These are phyloP conservation scores for Hipparchia semele DNA, from an alignment of 2,888 invertebrate genomes.

Conservation along the genomic window DNA sequence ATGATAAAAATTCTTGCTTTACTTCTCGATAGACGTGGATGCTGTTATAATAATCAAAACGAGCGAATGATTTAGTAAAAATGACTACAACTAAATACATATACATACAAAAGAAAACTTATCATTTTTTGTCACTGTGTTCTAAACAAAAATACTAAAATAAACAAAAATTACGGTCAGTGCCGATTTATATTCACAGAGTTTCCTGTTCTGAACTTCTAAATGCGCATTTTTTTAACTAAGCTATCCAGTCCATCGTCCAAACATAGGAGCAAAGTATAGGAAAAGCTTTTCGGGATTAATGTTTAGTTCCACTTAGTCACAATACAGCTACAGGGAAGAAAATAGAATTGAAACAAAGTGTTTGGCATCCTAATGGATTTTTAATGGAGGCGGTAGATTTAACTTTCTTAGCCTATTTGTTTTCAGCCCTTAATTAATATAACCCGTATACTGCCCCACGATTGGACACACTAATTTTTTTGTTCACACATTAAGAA, in stretches of 20 bases:
- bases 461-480: neutral
- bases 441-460: neutral
- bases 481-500: no score
- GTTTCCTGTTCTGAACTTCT: neutral
- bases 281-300: neutral
- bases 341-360: constrained; percentile 33
- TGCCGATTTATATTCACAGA: no score
- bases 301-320: neutral
- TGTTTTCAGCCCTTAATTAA: constrained; percentile 2
- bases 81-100: no score
- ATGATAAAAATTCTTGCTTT: no score
- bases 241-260: neutral
- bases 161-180: no score
- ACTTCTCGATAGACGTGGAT: no score
- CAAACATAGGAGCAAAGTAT: neutral
- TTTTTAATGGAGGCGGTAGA: constrained; percentile 29
- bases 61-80: no score
- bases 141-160: no score
- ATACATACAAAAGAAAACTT: no score
- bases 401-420: constrained; percentile 8
- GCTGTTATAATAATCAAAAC: no score
- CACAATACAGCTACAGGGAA: neutral
- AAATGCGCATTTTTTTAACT: neutral
- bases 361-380: constrained; percentile 33
- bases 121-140: no score